A percentile compares a stretch with the other conserved stretches of the same genome.
phyloP scores from a whole-genome alignment of 2,113 vertebrate genomes.

The Spilogale gracilis region DNA sequence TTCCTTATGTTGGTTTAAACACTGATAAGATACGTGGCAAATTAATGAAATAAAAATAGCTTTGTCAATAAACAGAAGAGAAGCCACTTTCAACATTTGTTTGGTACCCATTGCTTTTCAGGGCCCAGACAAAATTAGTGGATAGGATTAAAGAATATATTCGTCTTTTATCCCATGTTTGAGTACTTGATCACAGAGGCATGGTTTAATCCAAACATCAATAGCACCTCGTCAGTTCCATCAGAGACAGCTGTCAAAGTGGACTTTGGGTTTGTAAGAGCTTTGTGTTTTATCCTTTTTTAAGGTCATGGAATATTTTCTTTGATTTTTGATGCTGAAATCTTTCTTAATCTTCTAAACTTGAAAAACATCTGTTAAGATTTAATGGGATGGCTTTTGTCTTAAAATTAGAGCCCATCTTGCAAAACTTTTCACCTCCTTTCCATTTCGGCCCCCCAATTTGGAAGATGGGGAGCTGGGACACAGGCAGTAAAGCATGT shows the following conservation, averaged over 20 bases:
- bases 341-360: slow-evolving; percentile 95
- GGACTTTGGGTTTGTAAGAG: slow-evolving; percentile 92
- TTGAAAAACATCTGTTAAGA: slow-evolving; percentile 92
- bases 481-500: slow-evolving; percentile 46
- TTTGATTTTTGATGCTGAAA: slow-evolving; percentile 97
- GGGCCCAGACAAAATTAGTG: slow-evolving; percentile 92
- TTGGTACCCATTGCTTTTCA: slow-evolving; percentile 85
- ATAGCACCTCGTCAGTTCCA: slow-evolving; percentile 94
- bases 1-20: slow-evolving; percentile 86
- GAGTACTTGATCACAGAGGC: slow-evolving; percentile 97
- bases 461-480: slow-evolving; percentile 70
- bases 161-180: slow-evolving; percentile 95
- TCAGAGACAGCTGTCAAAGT: slow-evolving; percentile 92
- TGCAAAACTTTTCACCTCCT: slow-evolving; percentile 83
- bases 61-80: slow-evolving; percentile 89
- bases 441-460: slow-evolving; percentile 52
- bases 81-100: slow-evolving; percentile 87
- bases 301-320: slow-evolving; percentile 92
- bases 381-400: slow-evolving; percentile 91
- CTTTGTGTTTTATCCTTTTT: slow-evolving; percentile 90
- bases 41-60: slow-evolving; percentile 91
- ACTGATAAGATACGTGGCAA: slow-evolving; percentile 86
- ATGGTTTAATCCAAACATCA: slow-evolving; percentile 97
- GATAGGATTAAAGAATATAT: slow-evolving; percentile 96
- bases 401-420: slow-evolving; percentile 89